Conservation (phyloP, 2,888 invertebrate genomes). For the Tricholauxania praeusta region DNA sequence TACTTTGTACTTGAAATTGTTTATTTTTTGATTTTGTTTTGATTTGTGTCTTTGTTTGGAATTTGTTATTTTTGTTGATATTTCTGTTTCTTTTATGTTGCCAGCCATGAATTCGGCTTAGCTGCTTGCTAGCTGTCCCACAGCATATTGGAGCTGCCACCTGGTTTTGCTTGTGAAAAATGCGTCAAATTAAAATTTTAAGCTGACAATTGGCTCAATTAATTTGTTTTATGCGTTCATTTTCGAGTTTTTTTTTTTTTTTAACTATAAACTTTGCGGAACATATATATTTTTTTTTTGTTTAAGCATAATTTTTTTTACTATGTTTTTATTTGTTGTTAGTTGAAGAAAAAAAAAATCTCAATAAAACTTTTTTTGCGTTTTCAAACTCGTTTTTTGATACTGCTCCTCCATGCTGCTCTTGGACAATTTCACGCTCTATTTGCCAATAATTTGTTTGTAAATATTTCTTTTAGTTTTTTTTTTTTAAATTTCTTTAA, state of each 20-base stretch:
- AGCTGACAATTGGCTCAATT: conserved; percentile 31
- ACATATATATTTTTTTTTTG: not conserved
- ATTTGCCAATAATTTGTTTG: conserved; percentile 31
- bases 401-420: not conserved
- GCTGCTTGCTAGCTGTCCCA: not conserved
- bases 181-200: conserved; percentile 16
- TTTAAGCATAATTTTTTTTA: not conserved
- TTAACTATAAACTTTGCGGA: not conserved
- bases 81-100: not conserved
- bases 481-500: not conserved
- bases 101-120: conserved; percentile 21
- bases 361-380: not conserved
- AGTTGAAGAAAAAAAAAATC: not conserved
- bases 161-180: not conserved
- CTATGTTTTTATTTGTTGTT: not conserved
- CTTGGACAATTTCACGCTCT: conserved; percentile 44
- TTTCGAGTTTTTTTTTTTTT: conserved; percentile 1
- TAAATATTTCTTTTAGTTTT: not conserved
- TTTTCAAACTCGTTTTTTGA: not conserved
- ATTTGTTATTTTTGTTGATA: conserved; percentile 9
- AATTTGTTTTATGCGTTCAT: not conserved
- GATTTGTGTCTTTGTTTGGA: conserved; percentile 9
- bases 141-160: conserved; percentile 1
- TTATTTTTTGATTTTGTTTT: not conserved
- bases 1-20: not conserved